A percentile compares a stretch with the other conserved stretches of the same genome.
Evolutionary conservation across 1,140 invertebrate genomes (phyloP).

Genomic region (Cecropterus lyciades): DNA sequence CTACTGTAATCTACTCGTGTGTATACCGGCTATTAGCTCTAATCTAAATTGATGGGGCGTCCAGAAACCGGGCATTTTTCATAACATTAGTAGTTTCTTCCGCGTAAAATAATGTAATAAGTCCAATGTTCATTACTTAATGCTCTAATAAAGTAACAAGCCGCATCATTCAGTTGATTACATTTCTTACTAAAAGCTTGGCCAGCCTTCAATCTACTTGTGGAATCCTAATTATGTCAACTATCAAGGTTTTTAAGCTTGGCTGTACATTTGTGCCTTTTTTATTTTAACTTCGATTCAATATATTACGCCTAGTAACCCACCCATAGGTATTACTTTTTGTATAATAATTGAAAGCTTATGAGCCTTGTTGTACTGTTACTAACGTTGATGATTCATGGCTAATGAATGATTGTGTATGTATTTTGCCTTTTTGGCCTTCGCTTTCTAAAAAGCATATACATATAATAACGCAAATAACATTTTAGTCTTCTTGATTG

Average conservation of each 20-base stretch:
- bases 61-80: conserved; percentile 74
- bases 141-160: conserved; percentile 36
- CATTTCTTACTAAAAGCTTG: conserved; percentile 18
- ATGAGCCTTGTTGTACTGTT: too few relatives aligned
- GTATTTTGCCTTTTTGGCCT: too few relatives aligned
- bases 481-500: too few relatives aligned
- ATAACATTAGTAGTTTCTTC: conserved; percentile 78
- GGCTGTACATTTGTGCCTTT: background rate
- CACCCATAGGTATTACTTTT: too few relatives aligned
- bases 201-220: background rate
- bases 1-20: conserved; percentile 48
- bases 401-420: too few relatives aligned
- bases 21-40: conserved; percentile 72
- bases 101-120: conserved; percentile 81
- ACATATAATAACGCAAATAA: too few relatives aligned
- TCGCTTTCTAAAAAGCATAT: too few relatives aligned
- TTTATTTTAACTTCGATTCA: background rate
- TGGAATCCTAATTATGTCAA: background rate
- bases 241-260: background rate
- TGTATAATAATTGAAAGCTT: too few relatives aligned
- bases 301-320: too few relatives aligned
- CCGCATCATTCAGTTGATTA: conserved; percentile 17
- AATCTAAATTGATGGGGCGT: conserved; percentile 83
- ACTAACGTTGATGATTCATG: too few relatives aligned
- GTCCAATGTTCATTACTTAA: conserved; percentile 75